A percentile compares a stretch with the other conserved stretches of the same genome.
These are phyloP conservation scores for Struthidea cinerea DNA, from an alignment of 2,113 vertebrate genomes.

Conservation along the genomic window DNA sequence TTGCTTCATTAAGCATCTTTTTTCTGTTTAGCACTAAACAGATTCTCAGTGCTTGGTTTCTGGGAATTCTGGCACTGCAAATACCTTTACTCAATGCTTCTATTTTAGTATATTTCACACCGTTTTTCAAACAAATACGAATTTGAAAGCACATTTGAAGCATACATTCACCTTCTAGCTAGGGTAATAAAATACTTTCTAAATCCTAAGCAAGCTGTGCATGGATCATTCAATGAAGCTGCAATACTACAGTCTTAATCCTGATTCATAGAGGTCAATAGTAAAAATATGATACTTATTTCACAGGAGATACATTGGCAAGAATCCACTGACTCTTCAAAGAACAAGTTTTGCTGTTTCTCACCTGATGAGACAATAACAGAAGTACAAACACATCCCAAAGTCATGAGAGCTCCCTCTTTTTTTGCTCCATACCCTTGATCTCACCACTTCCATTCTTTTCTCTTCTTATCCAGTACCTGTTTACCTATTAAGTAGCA, in stretches of 20 bases:
- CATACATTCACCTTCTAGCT: background rate
- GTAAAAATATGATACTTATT: background rate
- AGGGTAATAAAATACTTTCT: background rate
- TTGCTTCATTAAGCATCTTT: background rate
- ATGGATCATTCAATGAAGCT: background rate
- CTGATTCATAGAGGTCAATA: background rate
- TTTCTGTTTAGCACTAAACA: background rate
- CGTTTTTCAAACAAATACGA: background rate
- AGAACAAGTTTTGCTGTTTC: background rate
- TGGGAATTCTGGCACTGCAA: background rate
- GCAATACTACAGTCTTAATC: background rate
- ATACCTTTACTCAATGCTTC: background rate
- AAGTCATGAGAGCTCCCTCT: background rate
- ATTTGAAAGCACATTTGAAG: background rate
- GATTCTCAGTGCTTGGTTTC: background rate
- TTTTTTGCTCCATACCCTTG: background rate
- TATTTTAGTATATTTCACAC: background rate
- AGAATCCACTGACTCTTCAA: background rate
- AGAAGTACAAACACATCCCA: background rate
- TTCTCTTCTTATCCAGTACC: background rate
- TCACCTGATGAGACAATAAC: background rate
- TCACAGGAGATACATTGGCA: background rate
- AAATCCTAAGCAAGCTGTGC: background rate
- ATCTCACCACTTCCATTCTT: background rate
- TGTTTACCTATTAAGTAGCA: background rate